Evolutionary conservation across 2,888 invertebrate species (phyloP).

Genomic region (Branchipolynoe longqiensis): DNA sequence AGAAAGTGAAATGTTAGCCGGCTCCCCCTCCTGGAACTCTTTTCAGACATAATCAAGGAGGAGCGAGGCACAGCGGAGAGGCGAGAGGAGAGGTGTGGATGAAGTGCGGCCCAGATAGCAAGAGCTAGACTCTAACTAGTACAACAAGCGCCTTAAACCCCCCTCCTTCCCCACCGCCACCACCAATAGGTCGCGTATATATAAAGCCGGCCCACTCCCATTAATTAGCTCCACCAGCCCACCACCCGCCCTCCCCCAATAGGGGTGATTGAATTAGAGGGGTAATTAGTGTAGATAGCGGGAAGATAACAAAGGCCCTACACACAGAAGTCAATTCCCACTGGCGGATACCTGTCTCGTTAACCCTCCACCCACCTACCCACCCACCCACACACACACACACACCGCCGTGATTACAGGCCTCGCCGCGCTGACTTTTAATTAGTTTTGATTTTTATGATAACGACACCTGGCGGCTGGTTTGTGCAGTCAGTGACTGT

Average conservation of each 20-base stretch:
- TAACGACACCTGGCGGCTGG: conserved; percentile 30
- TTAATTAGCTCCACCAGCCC: too few species aligned
- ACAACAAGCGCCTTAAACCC: too few species aligned
- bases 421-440: conserved; percentile 8
- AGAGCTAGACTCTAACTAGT: too few species aligned
- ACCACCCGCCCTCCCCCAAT: too few species aligned
- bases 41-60: too few species aligned
- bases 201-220: too few species aligned
- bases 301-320: background rate
- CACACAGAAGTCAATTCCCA: conserved; percentile 12
- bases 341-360: conserved; percentile 31
- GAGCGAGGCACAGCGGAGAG: too few species aligned
- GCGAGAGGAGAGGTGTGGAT: background rate
- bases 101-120: too few species aligned
- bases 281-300: conserved; percentile 38
- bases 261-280: conserved; percentile 30
- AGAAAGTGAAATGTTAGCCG: too few species aligned
- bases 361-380: background rate
- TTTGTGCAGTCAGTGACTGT: background rate
- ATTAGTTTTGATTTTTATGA: conserved; percentile 40
- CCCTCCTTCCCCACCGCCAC: too few species aligned
- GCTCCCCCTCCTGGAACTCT: too few species aligned
- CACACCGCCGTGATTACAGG: conserved; percentile 10
- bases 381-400: background rate
- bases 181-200: too few species aligned